phyloP scores from a whole-genome alignment of 2,888 invertebrate genomes.

The Dioctria linearis region DNA sequence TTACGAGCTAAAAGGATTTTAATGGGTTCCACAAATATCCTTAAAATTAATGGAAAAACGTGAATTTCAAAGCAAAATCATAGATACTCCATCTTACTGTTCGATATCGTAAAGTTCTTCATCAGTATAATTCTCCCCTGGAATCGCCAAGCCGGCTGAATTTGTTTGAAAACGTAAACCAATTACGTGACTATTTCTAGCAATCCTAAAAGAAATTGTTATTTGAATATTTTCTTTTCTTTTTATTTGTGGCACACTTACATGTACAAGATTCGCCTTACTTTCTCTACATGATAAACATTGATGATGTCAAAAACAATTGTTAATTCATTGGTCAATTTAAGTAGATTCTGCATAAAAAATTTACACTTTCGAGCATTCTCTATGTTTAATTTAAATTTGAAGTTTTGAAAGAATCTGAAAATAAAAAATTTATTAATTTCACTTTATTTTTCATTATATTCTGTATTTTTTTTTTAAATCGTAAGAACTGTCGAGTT shows the following conservation, averaged over 20 bases:
- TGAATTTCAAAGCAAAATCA: constrained; percentile 24
- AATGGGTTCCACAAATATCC: constrained; percentile 69
- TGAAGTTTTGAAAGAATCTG: constrained; percentile 69
- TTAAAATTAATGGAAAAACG: constrained; percentile 52
- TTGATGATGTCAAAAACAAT: constrained; percentile 69
- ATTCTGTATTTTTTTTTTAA: background rate
- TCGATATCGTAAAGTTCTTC: constrained; percentile 68
- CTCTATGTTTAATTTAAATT: constrained; percentile 67
- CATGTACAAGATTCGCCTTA: constrained; percentile 68
- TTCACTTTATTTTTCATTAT: constrained; percentile 2
- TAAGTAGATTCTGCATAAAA: constrained; percentile 67
- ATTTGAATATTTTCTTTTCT: background rate
- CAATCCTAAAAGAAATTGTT: constrained; percentile 63
- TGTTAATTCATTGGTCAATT: constrained; percentile 67
- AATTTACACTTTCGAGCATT: constrained; percentile 69
- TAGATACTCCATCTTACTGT: constrained; percentile 63
- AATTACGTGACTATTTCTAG: constrained; percentile 68
- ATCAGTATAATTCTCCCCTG: constrained; percentile 65
- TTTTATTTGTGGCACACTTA: constrained; percentile 60
- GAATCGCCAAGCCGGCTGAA: constrained; percentile 66
- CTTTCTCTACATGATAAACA: constrained; percentile 69
- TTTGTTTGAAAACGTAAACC: constrained; percentile 69
- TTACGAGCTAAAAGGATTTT: constrained; percentile 68
- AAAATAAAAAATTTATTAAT: constrained; percentile 58
- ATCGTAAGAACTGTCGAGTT: too few species aligned